These are phyloP conservation scores for Trogon melanurus DNA, from an alignment of 2,113 vertebrate species.

Conservation along the genomic window DNA sequence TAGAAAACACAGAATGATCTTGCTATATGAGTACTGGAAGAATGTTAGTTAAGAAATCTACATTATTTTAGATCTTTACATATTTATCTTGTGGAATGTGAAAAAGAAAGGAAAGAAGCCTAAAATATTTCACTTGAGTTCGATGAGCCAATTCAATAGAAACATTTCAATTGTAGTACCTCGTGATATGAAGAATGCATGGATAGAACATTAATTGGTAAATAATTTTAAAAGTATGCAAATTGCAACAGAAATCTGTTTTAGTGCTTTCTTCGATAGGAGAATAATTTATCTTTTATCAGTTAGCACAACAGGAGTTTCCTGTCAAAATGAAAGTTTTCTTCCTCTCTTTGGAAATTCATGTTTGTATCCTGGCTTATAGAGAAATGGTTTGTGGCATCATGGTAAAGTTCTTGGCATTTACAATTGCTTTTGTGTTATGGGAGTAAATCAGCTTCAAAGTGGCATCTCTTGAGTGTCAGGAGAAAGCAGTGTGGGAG, in stretches of 20 bases:
- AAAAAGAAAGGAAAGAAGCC: background rate
- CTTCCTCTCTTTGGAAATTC: background rate
- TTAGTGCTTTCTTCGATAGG: background rate
- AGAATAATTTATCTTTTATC: background rate
- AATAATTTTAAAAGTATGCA: background rate
- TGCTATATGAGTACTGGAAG: background rate
- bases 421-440: background rate
- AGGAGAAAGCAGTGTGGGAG: background rate
- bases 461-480: background rate
- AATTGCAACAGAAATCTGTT: background rate
- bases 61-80: background rate
- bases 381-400: background rate
- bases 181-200: background rate
- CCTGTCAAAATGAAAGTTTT: background rate
- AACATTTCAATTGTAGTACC: background rate
- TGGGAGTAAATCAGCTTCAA: background rate
- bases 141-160: background rate
- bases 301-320: background rate
- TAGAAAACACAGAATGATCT: background rate
- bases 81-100: background rate
- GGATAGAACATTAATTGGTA: background rate
- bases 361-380: rapidly evolving
- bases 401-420: background rate
- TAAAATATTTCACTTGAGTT: background rate
- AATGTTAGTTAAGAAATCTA: background rate